phyloP scores from a whole-genome alignment of 1,140 invertebrate genomes.

The Vanessa atalanta region DNA sequence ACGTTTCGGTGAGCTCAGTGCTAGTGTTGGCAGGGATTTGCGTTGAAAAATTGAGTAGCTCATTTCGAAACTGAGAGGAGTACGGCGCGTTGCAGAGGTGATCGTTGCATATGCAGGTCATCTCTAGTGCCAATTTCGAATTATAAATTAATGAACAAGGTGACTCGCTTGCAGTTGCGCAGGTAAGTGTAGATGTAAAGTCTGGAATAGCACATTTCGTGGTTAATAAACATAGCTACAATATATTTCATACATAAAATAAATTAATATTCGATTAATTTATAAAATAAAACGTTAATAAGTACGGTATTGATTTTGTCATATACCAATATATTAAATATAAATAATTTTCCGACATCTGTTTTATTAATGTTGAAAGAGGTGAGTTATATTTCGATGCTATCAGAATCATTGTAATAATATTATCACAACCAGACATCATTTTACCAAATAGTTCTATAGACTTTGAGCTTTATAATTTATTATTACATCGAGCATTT shows the following conservation, averaged over 20 bases:
- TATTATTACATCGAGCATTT: slow-evolving; percentile 31
- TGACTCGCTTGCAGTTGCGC: slow-evolving; percentile 42
- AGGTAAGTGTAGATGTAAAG: slow-evolving; percentile 56
- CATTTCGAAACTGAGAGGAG: slow-evolving; percentile 47
- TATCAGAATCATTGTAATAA: too few species aligned
- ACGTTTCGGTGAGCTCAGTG: slow-evolving; percentile 45
- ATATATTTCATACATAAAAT: neutral
- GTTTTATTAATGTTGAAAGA: too few species aligned
- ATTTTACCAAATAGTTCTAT: slow-evolving; percentile 10
- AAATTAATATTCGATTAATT: too few species aligned
- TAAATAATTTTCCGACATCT: too few species aligned
- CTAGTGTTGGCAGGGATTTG: slow-evolving; percentile 43
- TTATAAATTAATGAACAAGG: slow-evolving; percentile 55
- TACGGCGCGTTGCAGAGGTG: slow-evolving; percentile 66
- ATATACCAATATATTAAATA: too few species aligned
- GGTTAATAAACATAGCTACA: neutral
- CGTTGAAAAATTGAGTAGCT: slow-evolving; percentile 58
- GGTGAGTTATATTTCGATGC: too few species aligned
- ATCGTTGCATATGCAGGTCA: slow-evolving; percentile 59
- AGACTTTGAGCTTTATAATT: slow-evolving; percentile 16
- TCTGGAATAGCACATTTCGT: slow-evolving; percentile 45
- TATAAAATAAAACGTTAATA: too few species aligned
- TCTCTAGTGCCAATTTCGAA: slow-evolving; percentile 42
- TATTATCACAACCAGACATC: neutral
- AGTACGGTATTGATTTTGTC: too few species aligned